Evolutionary conservation across 1,140 invertebrate species (phyloP).

Genomic region (Periplaneta americana): DNA sequence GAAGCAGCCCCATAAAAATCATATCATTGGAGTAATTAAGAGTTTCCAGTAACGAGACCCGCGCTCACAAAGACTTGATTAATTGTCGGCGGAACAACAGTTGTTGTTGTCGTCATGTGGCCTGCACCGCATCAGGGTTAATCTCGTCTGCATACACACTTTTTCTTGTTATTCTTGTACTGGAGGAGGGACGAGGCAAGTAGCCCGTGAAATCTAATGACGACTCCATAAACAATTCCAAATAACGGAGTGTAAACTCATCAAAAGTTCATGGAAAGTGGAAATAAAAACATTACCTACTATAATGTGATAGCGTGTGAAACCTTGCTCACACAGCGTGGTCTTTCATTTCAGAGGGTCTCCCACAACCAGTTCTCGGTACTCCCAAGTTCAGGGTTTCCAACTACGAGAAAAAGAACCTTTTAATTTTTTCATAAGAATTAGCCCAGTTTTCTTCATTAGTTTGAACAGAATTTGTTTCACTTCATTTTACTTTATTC

Average conservation of each 20-base stretch:
- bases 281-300: background rate
- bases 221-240: background rate
- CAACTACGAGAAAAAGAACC: too few species aligned
- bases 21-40: background rate
- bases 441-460: too few species aligned
- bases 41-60: background rate
- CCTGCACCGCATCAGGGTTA: background rate
- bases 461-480: too few species aligned
- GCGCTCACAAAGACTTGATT: background rate
- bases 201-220: background rate
- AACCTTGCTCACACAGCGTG: background rate
- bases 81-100: background rate
- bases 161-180: background rate
- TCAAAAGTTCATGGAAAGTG: background rate
- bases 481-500: too few species aligned
- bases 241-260: background rate
- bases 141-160: too few species aligned
- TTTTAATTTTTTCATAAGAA: too few species aligned
- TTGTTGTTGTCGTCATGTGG: background rate
- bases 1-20: background rate
- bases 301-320: background rate
- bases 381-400: too few species aligned
- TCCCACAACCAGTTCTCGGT: too few species aligned
- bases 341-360: background rate
- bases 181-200: background rate